phyloP scores from a whole-genome alignment of 2,888 invertebrate species.

The Stenoptilia bipunctidactyla region DNA sequence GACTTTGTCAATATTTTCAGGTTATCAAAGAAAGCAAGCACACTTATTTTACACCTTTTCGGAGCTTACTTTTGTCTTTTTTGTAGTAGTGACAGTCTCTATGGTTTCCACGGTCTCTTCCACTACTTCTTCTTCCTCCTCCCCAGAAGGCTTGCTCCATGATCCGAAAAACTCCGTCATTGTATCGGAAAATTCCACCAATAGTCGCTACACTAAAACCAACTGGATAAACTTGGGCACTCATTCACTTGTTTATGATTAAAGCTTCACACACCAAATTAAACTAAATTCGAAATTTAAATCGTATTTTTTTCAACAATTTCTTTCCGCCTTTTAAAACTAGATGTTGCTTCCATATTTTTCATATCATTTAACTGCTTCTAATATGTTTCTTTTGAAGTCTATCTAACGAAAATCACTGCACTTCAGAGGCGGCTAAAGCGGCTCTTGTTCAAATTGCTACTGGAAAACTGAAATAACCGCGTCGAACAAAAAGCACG shows the following conservation, averaged over 20 bases:
- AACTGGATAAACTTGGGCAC: constrained; percentile 25
- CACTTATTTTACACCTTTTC: too few relatives aligned
- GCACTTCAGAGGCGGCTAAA: constrained; percentile 56
- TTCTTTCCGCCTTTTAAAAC: not conserved
- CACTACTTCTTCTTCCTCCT: constrained; percentile 24
- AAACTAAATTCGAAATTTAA: not conserved
- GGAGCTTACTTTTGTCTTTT: constrained; percentile 45
- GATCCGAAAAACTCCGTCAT: constrained; percentile 66
- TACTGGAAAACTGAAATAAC: constrained; percentile 72
- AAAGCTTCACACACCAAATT: not conserved
- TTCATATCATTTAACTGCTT: not conserved
- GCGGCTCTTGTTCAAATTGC: constrained; percentile 65
- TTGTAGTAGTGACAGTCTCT: constrained; percentile 54
- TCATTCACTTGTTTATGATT: constrained; percentile 49
- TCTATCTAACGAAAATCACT: too few relatives aligned
- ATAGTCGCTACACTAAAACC: not conserved
- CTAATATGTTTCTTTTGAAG: not conserved
- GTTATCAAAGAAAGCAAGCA: too few relatives aligned
- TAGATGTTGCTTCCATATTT: constrained; percentile 14
- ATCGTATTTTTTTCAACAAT: not conserved
- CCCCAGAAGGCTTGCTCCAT: constrained; percentile 40
- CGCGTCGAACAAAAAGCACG: constrained; percentile 68
- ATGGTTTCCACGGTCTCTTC: constrained; percentile 44
- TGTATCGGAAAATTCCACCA: constrained; percentile 23
- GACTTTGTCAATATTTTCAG: too few relatives aligned